Evolutionary conservation across 2,797 vertebrate genomes (phyloP), one percentile per base, ranked within the genome.

Genomic region (Dicrostonyx torquatus): DNA sequence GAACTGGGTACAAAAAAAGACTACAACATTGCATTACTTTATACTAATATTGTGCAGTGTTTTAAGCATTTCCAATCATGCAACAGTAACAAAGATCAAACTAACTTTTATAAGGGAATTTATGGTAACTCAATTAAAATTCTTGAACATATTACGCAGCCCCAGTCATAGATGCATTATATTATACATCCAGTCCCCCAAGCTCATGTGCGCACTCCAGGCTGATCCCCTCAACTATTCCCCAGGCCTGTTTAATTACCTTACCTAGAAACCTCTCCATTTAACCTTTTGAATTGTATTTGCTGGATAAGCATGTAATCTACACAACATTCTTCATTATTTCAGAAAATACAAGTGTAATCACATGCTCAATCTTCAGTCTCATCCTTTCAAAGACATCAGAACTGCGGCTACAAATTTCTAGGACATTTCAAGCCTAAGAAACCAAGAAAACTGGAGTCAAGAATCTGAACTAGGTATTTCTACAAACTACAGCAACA

Each of bases 321-420:
- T 97, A 97, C 85, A 97, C 48, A 73, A 90, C 64, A 91, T 18
- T 93, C 91, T 92, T 96, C 91, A 93, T 97, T 96, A 91, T 31
- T 93, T 97, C 94, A 97, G 90, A 93, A 97, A 68, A 97, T 45
- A 97, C 70, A 87, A 93, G 78, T 68, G 96, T 5, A 62, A 94
- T 95, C 76, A 90, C 92, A 96, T 40, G 95, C 94, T 93, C 96
- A 96, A 87, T 97, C 58, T 97, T 97, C 95, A 95, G 60, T 88
- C 96, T 95, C 29, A 93, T 95, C 96, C 89, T 97, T 98, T 97
- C 95, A 97, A 94, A 96, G 92, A 87, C 97, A 94, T 96, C 90
- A 97, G 45, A 97, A 97, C 79, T 98, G 96, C 53, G 96, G 55
- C 79, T 96, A 53, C 86, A 96, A 97, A 73, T 94, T 66, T 97